Evolutionary conservation across 2,113 vertebrate species (phyloP).

Genomic region (Alexandromys fortis): DNA sequence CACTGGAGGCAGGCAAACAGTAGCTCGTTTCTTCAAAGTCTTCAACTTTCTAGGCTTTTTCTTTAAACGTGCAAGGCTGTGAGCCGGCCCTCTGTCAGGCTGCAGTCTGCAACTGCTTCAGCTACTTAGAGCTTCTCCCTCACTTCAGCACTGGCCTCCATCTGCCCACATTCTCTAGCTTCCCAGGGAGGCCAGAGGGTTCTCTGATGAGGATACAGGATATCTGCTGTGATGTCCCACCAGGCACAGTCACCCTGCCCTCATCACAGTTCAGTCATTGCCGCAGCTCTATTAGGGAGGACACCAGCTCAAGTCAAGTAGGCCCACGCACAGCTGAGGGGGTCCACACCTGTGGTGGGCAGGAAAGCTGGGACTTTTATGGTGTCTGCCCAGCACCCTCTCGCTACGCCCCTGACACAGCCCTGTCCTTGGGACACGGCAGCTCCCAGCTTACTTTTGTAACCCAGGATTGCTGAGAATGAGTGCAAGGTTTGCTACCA

Average conservation of each 20-base stretch:
- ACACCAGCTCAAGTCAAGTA: background rate
- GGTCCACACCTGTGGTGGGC: background rate
- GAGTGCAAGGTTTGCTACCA: background rate
- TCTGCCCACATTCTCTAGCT: background rate
- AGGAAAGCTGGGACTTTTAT: background rate
- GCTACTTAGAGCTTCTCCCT: no score
- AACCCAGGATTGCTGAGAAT: background rate
- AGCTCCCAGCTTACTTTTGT: background rate
- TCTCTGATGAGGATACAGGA: background rate
- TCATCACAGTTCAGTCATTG: background rate
- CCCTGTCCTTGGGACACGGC: background rate
- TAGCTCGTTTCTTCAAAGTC: background rate
- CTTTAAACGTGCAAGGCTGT: background rate
- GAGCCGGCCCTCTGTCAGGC: background rate
- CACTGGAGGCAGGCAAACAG: background rate
- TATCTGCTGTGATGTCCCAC: fast-evolving
- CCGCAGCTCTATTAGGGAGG: background rate
- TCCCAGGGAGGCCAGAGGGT: background rate
- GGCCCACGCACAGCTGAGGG: background rate
- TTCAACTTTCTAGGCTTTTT: background rate
- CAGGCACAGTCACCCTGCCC: background rate
- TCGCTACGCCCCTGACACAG: fast-evolving
- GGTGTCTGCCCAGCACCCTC: background rate
- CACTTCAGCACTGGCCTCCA: background rate
- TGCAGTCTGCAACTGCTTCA: background rate